phyloP scores from a whole-genome alignment of 1,140 invertebrate species.

The Lepidurus arcticus region DNA sequence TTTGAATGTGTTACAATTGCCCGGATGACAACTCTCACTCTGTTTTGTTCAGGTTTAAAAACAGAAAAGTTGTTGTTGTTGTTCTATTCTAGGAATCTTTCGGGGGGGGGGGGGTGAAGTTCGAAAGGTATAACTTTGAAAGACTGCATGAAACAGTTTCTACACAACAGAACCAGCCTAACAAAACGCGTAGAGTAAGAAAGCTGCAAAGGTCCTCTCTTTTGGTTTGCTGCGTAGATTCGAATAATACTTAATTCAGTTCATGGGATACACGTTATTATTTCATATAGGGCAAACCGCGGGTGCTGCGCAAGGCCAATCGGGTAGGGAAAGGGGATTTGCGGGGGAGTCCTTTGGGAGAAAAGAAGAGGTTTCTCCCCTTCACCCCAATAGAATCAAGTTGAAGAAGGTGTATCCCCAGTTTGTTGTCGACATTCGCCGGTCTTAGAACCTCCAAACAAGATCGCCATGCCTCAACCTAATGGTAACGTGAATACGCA shows the following conservation, averaged over 20 bases:
- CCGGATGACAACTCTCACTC: no score
- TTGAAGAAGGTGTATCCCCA: neutral
- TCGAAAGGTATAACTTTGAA: neutral
- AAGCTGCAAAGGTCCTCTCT: no score
- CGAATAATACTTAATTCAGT: no score
- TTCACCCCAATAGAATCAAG: conserved; percentile 27
- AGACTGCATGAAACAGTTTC: no score
- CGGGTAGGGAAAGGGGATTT: no score
- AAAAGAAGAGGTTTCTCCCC: conserved; percentile 21
- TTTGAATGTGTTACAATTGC: no score
- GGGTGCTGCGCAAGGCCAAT: no score
- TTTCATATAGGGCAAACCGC: no score
- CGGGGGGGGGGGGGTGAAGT: neutral
- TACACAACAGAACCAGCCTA: no score
- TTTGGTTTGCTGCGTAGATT: no score
- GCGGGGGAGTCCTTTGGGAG: neutral
- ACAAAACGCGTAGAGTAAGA: no score
- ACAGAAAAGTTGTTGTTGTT: neutral
- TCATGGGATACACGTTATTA: no score
- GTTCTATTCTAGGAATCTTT: neutral
- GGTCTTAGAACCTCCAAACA: neutral
- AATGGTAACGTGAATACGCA: conserved; percentile 49
- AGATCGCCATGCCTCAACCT: neutral
- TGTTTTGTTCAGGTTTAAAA: neutral
- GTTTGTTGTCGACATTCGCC: neutral